phyloP scores from a whole-genome alignment of 2,797 vertebrate species.

The Pristis pectinata region DNA sequence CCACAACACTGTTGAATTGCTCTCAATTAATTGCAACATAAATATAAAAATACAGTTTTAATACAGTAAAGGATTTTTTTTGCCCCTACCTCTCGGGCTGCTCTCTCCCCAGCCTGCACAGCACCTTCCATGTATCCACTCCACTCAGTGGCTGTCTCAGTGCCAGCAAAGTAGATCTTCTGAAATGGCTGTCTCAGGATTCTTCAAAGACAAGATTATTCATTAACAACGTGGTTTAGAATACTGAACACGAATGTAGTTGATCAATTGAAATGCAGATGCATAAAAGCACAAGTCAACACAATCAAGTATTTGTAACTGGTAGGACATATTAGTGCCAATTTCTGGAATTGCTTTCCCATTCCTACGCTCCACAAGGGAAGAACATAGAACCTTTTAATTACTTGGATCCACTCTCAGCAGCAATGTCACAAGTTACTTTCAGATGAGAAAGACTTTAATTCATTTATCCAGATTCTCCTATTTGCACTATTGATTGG shows the following conservation, averaged over 20 bases:
- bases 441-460: neutral
- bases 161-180: constrained; percentile 85
- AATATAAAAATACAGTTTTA: neutral
- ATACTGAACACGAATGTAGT: neutral
- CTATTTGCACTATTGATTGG: neutral
- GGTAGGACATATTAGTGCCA: neutral
- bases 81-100: constrained; percentile 78
- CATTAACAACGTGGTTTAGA: neutral
- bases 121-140: constrained; percentile 98
- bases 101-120: constrained; percentile 88
- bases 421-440: neutral
- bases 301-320: neutral
- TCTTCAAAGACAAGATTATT: constrained; percentile 52
- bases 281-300: neutral
- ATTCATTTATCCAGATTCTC: neutral
- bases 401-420: neutral
- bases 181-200: constrained; percentile 79
- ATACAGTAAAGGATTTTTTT: neutral
- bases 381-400: neutral
- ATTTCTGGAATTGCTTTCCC: neutral
- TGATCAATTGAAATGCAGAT: neutral
- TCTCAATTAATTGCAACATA: neutral
- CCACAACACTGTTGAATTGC: neutral
- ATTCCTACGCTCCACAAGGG: neutral
- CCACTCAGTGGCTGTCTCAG: constrained; percentile 92